Evolutionary conservation across 2,797 vertebrate species (phyloP).

Genomic region (Rhinella marina): DNA sequence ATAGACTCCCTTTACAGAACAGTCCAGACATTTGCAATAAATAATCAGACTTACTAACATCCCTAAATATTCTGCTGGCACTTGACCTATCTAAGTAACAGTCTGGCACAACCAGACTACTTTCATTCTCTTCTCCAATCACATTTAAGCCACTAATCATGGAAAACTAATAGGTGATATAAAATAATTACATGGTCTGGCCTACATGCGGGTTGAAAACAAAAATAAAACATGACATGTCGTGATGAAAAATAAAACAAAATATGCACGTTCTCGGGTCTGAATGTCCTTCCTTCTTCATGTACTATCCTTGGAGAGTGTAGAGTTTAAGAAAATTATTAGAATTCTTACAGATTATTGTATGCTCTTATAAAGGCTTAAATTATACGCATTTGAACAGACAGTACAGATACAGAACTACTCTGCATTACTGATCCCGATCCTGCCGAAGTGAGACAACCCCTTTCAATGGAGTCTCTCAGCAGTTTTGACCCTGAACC

Average conservation of each 20-base stretch:
- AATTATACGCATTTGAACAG: neutral
- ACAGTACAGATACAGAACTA: too few species aligned
- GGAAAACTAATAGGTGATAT: neutral
- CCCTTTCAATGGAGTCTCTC: too few species aligned
- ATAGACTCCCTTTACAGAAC: neutral
- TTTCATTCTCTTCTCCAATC: neutral
- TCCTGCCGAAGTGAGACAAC: too few species aligned
- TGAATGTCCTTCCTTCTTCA: neutral
- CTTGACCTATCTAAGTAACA: neutral
- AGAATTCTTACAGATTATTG: neutral
- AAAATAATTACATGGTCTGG: neutral
- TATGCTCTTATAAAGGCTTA: neutral
- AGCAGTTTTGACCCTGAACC: too few species aligned
- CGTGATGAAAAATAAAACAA: neutral
- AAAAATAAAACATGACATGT: neutral
- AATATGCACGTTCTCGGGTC: neutral
- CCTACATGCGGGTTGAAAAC: neutral
- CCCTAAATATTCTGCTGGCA: neutral
- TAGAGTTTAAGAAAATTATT: neutral
- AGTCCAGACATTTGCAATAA: neutral
- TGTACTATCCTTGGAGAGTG: neutral
- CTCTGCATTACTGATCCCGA: too few species aligned
- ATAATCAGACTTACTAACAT: neutral
- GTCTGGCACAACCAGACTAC: neutral
- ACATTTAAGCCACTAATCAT: neutral